Evolutionary conservation across 2,797 vertebrate species (phyloP).

Genomic region (Ctenochaetus hawaiiensis): DNA sequence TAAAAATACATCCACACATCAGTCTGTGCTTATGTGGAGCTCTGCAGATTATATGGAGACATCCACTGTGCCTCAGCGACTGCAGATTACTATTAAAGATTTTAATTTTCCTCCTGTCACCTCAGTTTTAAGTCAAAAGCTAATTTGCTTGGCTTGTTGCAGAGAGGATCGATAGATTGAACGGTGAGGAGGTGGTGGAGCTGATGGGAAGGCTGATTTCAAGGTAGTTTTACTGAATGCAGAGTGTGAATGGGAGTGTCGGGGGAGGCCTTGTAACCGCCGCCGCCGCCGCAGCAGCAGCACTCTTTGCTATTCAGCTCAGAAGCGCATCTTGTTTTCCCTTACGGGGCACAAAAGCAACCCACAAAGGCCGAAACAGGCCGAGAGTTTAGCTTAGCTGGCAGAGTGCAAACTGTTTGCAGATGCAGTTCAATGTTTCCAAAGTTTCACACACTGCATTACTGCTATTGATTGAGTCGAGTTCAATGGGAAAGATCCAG

Average conservation of each 20-base stretch:
- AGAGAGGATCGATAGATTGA: conserved; percentile 77
- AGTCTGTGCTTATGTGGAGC: conserved; percentile 6
- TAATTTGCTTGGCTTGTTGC: conserved; percentile 77
- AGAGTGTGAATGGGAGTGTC: conserved; percentile 35
- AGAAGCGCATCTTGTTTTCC: conserved; percentile 36
- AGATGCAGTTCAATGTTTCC: conserved; percentile 62
- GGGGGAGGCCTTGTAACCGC: conserved; percentile 21
- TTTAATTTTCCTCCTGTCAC: conserved; percentile 78
- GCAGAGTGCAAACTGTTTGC: conserved; percentile 60
- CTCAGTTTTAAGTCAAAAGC: conserved; percentile 80
- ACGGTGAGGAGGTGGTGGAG: conserved; percentile 21
- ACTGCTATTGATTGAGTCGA: conserved; percentile 50
- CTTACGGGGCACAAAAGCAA: conserved; percentile 49
- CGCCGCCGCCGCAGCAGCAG: conserved; percentile 12
- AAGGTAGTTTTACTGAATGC: conserved; percentile 59
- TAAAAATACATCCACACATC: conserved; percentile 7
- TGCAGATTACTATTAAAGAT: conserved; percentile 78
- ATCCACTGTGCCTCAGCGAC: conserved; percentile 55
- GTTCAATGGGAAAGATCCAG: conserved; percentile 20
- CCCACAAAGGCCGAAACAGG: conserved; percentile 44
- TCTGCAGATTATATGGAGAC: conserved; percentile 56
- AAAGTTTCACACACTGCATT: conserved; percentile 63
- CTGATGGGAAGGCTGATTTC: conserved; percentile 18
- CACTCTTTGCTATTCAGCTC: conserved; percentile 55
- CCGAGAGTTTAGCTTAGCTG: conserved; percentile 56